Evolutionary conservation across 2,797 vertebrate genomes (phyloP), one percentile per base, ranked within the genome.

Genomic region (Rhinoraja longicauda): DNA sequence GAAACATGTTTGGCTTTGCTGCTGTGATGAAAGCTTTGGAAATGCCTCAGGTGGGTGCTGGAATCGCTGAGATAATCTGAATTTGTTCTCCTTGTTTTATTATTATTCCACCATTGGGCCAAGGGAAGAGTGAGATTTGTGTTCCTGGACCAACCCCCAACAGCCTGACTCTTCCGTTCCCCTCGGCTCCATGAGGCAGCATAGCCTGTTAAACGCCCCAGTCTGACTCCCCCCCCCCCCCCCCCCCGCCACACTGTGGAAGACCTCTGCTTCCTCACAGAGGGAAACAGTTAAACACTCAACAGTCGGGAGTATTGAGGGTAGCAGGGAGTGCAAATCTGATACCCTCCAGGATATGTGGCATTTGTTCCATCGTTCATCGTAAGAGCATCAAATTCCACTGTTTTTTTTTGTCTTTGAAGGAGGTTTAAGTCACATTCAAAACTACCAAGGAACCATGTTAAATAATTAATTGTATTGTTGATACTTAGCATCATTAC

Each of bases 1-100:
- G 98, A 17, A 99, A 99, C 96, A 98, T 99, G 98, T 99, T 98
- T 94, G 98, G 98, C 93, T 99, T 99, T 1, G 98, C 98, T 0
- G 98, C 99, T 0, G 98, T 99, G 95, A 99, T 99, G 99, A 97
- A 97, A 0, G 98, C 99, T 0, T 96, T 99, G 95, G 99, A 99
- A 94, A 96, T 99, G 95, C 97, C 98, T 2, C 99, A 99, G 98
- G 99, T 99, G 95, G 0, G 0, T 39, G 73, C 36, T 10, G 24
- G 75, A 75, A 9, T 39, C 64, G 10, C 29, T 6, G 81, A 62
- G 82, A n/a, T 15, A 64, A 7, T 32, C 57, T 29, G 13, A 1
- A 57, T 86, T 86, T 86, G 57, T 64, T 86, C 62, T 2, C 29
- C 5, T 21, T 67, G 1, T 17, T 62, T 59, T n/a, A 62, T 62